Base-by-base conservation (phyloP, 2,797 vertebrate genomes). In the Neomorphus geoffroyi region DNA sequence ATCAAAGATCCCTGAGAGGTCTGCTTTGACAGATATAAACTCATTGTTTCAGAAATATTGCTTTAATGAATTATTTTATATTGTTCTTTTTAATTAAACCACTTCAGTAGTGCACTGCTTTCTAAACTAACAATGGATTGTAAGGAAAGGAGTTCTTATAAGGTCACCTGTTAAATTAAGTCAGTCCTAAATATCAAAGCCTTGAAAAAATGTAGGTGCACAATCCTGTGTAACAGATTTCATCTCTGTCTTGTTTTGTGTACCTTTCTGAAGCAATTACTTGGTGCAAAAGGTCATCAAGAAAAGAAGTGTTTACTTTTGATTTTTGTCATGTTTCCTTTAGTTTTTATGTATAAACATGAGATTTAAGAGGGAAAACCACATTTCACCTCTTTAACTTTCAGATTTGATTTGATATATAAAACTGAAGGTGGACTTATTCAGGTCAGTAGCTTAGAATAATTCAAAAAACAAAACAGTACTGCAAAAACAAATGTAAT, bases 241-340 rank as follows among this genome's bases (percentile, higher is more conserved):
- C 18, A 88, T 3, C 16, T 82, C 46, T 86, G 12, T 57, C 69
- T 92, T 92, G n/a, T 83, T 86, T 90, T 84, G 51, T 88, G 28
- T 30, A 71, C 24, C 27, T 51, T 22, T 92, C 90, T 90, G 67
- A 92, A 90, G 21, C 30, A 80, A 93, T 92, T 90, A 73, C 27
- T 64, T 75, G 19, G 19, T 79, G 43, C 58, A 91, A 94, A 93
- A 90, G 22, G 24, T 91, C 54, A 60, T 65, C 48, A 86, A 13
- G 22, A 81, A 45, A 92, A 92, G 46, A 88, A 94, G 18, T 2
- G 24, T 83, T 93, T 88, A 37, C 11, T 86, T 78, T 26, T 58
- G 33, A 45, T 72, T 95, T 93, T 94, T 94, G 46, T 75, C n/a
- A 30, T 61, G 11, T 84, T 94, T 93, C 24, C 22, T 91, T 83